Percentiles rank a stretch among this genome's conserved stretches.
Evolutionary conservation across 2,797 vertebrate genomes (phyloP).

Genomic region (Ibycter americanus): DNA sequence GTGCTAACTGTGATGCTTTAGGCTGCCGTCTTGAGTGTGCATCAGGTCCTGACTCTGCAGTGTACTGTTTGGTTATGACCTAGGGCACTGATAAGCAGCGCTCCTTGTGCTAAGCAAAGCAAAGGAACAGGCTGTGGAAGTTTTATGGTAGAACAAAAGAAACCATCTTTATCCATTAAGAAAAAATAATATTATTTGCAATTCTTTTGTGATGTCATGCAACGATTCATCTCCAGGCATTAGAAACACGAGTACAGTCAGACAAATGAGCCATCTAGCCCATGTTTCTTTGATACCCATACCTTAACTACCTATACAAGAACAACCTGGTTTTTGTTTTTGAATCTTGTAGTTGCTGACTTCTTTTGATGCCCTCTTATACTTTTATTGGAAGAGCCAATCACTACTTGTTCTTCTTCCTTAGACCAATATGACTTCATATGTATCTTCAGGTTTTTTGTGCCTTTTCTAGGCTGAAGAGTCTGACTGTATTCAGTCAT

Average conservation of each 20-base stretch:
- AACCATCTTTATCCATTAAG: rapidly evolving
- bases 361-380: not conserved
- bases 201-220: not conserved
- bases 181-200: not conserved
- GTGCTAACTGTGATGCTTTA: not conserved
- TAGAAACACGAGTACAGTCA: not conserved
- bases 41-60: not conserved
- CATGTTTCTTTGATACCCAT: not conserved
- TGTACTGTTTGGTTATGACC: not conserved
- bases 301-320: not conserved
- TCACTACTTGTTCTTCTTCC: not conserved
- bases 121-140: not conserved
- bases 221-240: not conserved
- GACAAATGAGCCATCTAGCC: not conserved
- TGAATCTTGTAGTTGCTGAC: not conserved
- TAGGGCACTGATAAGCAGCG: not conserved
- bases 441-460: not conserved
- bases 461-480: not conserved
- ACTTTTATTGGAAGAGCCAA: not conserved
- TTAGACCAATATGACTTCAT: not conserved
- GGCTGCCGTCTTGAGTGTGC: rapidly evolving
- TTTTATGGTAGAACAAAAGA: not conserved
- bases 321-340: not conserved
- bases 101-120: not conserved
- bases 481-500: not conserved